Evolutionary conservation across 2,797 vertebrate species (phyloP), one percentile per base, ranked within the genome.

Genomic region (Halcyon chelicuti): DNA sequence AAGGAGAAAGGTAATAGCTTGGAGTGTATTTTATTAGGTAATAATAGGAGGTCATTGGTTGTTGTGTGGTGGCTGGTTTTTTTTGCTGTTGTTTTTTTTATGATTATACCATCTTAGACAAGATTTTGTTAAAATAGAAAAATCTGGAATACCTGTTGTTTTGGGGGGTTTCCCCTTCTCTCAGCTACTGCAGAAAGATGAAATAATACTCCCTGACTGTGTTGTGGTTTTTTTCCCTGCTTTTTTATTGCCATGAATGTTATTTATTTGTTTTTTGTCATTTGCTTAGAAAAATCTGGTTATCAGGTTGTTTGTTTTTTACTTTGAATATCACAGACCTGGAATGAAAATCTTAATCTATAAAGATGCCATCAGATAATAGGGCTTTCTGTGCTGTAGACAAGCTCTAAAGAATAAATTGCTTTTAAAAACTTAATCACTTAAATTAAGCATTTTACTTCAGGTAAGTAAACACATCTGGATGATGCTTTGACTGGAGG

Each of bases 191-290:
- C 35, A 71, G 58, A 72, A 83, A 61, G 7, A 52, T n/a, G 9
- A 52, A 3, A 52, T 88, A 77, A 33, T 65, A 35, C 70, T 85
- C 14, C 5, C 1, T 71, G 55, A 46, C 1, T 21, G 16, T 28
- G 5, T 5, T 75, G 4, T 22, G 5, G 5, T 1, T 17, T 52
- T 68, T 90, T 37, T 2, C 5, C 4, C 20, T 42, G 3, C 8
- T 49, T 72, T 74, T 60, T 88, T 35, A 31, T 72, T 74, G 10
- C 5, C 12, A 4, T 60, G 9, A 47, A 28, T 71, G 4, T 75
- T 81, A 22, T 57, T 71, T 68, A 3, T 58, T 67, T 66, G 5
- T 4, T 66, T 73, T 93, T 6, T 55, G 21, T 51, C 3, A 37
- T 62, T 47, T 91, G 2, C 42, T 82, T 60, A 63, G 44, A 66